Conservation (phyloP, 2,888 invertebrate species). For the Torymus auratus region DNA sequence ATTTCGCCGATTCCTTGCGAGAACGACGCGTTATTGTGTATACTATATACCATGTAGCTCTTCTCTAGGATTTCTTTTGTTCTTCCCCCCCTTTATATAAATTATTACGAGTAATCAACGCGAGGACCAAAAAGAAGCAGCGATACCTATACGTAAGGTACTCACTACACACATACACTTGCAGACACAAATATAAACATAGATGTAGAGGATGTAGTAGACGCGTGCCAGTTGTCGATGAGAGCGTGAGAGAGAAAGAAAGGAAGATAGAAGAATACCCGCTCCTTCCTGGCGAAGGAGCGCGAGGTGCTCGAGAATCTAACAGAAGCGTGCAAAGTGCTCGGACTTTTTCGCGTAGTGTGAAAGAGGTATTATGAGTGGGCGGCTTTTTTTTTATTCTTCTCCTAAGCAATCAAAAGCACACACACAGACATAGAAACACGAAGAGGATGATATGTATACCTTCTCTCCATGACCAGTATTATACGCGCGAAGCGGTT, state of each 20-base stretch:
- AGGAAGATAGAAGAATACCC: slow-evolving; percentile 39
- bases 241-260: slow-evolving; percentile 1
- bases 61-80: not conserved
- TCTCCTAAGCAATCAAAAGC: not conserved
- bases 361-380: not conserved
- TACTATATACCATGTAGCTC: too few relatives aligned
- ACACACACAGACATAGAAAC: not conserved
- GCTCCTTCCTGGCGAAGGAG: slow-evolving; percentile 68
- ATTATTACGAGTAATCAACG: slow-evolving; percentile 28
- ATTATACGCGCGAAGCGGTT: slow-evolving; percentile 66
- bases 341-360: slow-evolving; percentile 22
- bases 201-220: slow-evolving; percentile 13
- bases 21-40: too few relatives aligned
- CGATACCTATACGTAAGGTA: slow-evolving; percentile 1
- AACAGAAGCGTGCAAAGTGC: not conserved
- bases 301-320: slow-evolving; percentile 29
- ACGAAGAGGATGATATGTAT: not conserved
- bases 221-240: slow-evolving; percentile 12
- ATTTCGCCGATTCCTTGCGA: too few relatives aligned
- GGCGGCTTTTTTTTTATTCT: not conserved
- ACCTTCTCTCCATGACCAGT: slow-evolving; percentile 65
- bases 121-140: slow-evolving; percentile 25
- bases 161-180: not conserved
- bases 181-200: not conserved
- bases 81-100: not conserved